A percentile compares a stretch with the other conserved stretches of the same genome.
Evolutionary conservation across 1,140 invertebrate species (phyloP).

Genomic region (Eulimnadia texana): DNA sequence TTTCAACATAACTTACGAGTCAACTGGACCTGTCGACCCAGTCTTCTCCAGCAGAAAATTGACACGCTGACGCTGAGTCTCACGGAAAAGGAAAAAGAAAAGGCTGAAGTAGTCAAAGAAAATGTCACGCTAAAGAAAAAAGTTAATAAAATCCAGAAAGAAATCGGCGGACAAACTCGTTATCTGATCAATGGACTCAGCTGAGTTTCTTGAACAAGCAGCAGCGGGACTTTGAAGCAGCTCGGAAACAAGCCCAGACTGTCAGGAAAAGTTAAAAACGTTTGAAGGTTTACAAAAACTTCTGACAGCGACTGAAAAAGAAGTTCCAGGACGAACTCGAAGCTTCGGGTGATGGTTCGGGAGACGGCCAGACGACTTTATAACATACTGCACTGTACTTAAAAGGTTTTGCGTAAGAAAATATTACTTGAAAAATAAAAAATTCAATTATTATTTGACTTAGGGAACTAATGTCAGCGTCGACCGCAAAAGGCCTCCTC

Average conservation of each 20-base stretch:
- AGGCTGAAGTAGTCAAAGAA: not conserved
- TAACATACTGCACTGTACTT: not conserved
- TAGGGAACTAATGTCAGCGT: conserved; percentile 8
- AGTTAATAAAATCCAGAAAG: conserved; percentile 1
- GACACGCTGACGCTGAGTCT: not conserved
- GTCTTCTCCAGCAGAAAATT: conserved; percentile 5
- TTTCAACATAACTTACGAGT: conserved; percentile 2
- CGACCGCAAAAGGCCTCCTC: not conserved
- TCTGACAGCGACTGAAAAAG: not conserved
- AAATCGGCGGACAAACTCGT: not conserved
- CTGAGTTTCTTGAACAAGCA: conserved; percentile 4
- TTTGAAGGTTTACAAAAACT: not conserved
- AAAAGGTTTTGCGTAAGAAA: too few species aligned
- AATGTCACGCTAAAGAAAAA: conserved; percentile 7
- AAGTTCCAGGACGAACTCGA: conserved; percentile 1
- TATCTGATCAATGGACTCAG: not conserved
- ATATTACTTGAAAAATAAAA: too few species aligned
- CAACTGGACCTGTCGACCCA: not conserved
- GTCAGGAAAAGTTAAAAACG: not conserved
- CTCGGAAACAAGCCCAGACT: not conserved
- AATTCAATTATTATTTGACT: not conserved
- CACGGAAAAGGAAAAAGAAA: not conserved
- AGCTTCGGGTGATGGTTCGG: not conserved
- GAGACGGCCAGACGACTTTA: conserved; percentile 2
- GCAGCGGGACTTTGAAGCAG: not conserved